phyloP scores from a whole-genome alignment of 2,113 vertebrate species.

The Microtus montanus region DNA sequence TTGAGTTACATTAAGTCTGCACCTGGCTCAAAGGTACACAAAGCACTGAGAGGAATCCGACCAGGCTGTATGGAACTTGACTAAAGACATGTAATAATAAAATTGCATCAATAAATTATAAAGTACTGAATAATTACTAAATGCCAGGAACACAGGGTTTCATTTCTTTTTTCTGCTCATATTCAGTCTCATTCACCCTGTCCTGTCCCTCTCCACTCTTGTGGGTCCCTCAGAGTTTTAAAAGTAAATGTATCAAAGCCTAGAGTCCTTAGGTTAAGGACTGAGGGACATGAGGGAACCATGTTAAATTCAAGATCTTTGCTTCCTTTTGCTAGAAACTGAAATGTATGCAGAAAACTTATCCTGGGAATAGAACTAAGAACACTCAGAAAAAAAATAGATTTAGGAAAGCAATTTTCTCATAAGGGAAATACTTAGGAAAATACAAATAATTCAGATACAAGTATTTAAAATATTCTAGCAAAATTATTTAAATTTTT shows the following conservation, averaged over 20 bases:
- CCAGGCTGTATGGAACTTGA: constrained; percentile 1
- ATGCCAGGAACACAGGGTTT: not conserved
- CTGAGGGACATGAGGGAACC: not conserved
- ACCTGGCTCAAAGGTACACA: not conserved
- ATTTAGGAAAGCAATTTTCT: constrained; percentile 33
- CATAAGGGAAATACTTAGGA: not conserved
- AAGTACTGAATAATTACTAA: not conserved
- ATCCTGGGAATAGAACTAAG: constrained; percentile 6
- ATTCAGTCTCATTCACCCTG: not conserved
- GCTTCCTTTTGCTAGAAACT: not conserved
- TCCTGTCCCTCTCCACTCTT: not conserved
- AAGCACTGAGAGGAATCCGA: not conserved
- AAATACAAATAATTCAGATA: constrained; percentile 26
- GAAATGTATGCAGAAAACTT: not conserved
- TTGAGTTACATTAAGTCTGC: not conserved
- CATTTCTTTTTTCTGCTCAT: not conserved
- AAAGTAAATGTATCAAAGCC: not conserved
- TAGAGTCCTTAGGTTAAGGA: not conserved
- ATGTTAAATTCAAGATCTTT: not conserved
- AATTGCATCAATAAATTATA: not conserved
- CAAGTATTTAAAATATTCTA: constrained; percentile 1
- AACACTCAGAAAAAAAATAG: not conserved
- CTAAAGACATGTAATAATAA: not conserved
- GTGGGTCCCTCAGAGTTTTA: not conserved
- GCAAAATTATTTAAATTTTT: constrained; percentile 28